Evolutionary conservation across 2,113 vertebrate species (phyloP).

Genomic region (Osmerus eperlanus): DNA sequence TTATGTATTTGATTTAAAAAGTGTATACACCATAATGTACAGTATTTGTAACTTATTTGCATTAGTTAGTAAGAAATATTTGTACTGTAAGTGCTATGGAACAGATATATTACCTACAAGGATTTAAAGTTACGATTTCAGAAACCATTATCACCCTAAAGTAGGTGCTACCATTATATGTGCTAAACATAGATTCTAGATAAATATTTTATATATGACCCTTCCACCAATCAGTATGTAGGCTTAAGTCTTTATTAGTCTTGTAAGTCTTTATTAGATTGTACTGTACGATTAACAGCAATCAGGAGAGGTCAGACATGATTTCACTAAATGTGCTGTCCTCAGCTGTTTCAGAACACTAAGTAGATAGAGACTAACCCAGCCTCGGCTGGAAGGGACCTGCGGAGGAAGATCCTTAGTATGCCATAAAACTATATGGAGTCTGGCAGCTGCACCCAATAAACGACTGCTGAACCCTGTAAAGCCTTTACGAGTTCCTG

Average conservation of each 20-base stretch:
- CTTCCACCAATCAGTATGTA: too few species aligned
- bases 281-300: neutral
- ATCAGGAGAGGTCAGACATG: neutral
- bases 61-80: too few species aligned
- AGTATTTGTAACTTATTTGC: too few species aligned
- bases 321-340: slow-evolving; percentile 11
- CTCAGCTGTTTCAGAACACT: slow-evolving; percentile 32
- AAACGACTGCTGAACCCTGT: slow-evolving; percentile 65
- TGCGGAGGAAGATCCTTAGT: slow-evolving; percentile 58
- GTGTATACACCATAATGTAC: too few species aligned
- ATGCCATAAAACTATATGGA: slow-evolving; percentile 58
- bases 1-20: slow-evolving; percentile 9
- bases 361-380: slow-evolving; percentile 13
- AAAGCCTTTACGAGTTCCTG: slow-evolving; percentile 63
- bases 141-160: too few species aligned
- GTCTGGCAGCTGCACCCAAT: slow-evolving; percentile 65
- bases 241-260: slow-evolving; percentile 1
- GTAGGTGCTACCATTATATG: too few species aligned
- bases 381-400: slow-evolving; percentile 23
- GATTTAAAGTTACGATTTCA: too few species aligned
- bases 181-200: too few species aligned
- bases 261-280: slow-evolving; percentile 4
- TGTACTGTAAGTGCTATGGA: too few species aligned
- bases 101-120: too few species aligned
- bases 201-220: too few species aligned